Conservation (phyloP, 2,888 invertebrate species). For the Merodon equestris region DNA sequence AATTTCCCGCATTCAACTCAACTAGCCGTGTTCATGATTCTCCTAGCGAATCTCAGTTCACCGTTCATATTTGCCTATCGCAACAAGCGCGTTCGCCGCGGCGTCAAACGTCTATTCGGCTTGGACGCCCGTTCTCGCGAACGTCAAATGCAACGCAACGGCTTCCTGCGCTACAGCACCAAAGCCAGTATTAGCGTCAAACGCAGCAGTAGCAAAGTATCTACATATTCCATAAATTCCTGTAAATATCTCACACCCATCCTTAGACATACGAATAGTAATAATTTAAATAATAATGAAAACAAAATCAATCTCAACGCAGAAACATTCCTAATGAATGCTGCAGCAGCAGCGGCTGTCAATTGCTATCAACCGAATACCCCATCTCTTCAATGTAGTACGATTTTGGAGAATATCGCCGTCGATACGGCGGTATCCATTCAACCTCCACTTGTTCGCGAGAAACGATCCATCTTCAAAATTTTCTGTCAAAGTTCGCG, state of each 20-base stretch:
- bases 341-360: slow-evolving; percentile 4
- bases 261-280: slow-evolving; percentile 57
- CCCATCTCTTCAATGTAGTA: slow-evolving; percentile 44
- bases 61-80: slow-evolving; percentile 79
- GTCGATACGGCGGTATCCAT: slow-evolving; percentile 65
- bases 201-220: slow-evolving; percentile 77
- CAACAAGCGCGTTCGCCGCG: slow-evolving; percentile 79
- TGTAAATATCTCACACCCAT: slow-evolving; percentile 76
- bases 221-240: slow-evolving; percentile 77
- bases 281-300: slow-evolving; percentile 50
- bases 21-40: slow-evolving; percentile 77
- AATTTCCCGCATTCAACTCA: slow-evolving; percentile 76
- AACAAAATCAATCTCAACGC: slow-evolving; percentile 41
- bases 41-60: slow-evolving; percentile 78
- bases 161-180: slow-evolving; percentile 71
- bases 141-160: slow-evolving; percentile 74
- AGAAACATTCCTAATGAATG: slow-evolving; percentile 57
- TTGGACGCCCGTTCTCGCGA: slow-evolving; percentile 73
- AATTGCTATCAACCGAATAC: slow-evolving; percentile 34
- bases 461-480: slow-evolving; percentile 74
- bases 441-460: slow-evolving; percentile 55
- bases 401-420: slow-evolving; percentile 56
- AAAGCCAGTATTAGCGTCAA: slow-evolving; percentile 73
- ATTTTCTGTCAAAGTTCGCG: slow-evolving; percentile 77
- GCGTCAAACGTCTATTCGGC: slow-evolving; percentile 77